Base-by-base conservation (phyloP, 2,797 vertebrate genomes). In the Rhadinocentrus ornatus region DNA sequence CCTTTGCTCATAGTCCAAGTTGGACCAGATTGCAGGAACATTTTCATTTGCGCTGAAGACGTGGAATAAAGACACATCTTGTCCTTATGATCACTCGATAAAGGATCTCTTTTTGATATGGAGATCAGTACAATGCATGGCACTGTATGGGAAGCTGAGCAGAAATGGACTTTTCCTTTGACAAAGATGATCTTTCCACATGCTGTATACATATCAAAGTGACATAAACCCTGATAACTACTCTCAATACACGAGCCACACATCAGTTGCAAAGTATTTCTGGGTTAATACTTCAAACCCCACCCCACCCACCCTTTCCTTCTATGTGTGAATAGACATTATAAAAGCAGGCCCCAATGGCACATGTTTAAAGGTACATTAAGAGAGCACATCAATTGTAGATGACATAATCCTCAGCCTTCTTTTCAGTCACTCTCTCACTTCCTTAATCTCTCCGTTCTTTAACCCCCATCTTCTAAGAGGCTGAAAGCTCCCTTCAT, bases 311-410 rank as follows among this genome's bases (percentile, higher is more conserved):
- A 44, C 41, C 44, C 20, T 46, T 58, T 35, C 72, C 69, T 76
- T 69, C 77, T 66, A 24, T 69, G 71, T 84, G 62, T 87, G 87
- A 91, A 89, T 71, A 89, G 88, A 84, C 75, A 81, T 88, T 86
- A 88, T 91, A 83, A 93, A 88, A 90, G 88, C 85, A 74, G 86
- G 80, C 89, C 89, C 89, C 85, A 78, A 90, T 88, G 88, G 89
- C 88, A 91, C 91, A 90, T 90, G 89, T 93, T 91, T 91, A 93
- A 92, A 92, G 90, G 87, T 90, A 93, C 90, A 93, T 93, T 92
- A 93, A 92, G 89, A 89, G 89, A 92, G 87, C 86, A 89, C 90
- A 92, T 92, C 91, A 93, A 90, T 91, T 92, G 88, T 80, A 82
- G 88, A 92, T 93, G 91, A 93, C 91, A 93, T 93, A 93, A 93